Percentiles rank a stretch among this genome's conserved stretches.
Conservation (phyloP, 2,797 vertebrate genomes). For the Nyctalus aviator region DNA sequence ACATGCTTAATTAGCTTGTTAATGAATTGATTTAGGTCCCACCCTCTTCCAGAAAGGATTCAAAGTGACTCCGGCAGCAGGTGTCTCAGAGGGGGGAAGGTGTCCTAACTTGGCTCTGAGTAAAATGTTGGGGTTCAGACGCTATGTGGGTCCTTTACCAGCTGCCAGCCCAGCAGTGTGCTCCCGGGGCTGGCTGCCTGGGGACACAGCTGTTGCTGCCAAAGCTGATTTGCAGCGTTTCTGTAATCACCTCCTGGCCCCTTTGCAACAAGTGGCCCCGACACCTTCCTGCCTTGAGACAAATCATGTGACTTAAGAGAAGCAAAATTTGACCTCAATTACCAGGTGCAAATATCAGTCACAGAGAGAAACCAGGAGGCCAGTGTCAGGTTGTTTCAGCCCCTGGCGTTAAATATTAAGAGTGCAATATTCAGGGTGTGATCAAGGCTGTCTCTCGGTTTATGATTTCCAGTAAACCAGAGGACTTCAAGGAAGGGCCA, state of each 20-base stretch:
- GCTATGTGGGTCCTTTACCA: not conserved
- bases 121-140: not conserved
- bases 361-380: constrained; percentile 68
- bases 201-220: not conserved
- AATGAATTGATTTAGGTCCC: constrained; percentile 20
- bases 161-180: not conserved
- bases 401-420: constrained; percentile 72
- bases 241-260: constrained; percentile 26
- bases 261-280: constrained; percentile 69
- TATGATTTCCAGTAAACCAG: constrained; percentile 82
- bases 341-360: constrained; percentile 72
- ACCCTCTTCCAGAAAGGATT: constrained; percentile 34
- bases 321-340: constrained; percentile 77
- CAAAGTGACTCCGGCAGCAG: not conserved
- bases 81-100: not conserved
- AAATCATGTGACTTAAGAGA: constrained; percentile 81
- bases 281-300: constrained; percentile 72
- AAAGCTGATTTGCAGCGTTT: not conserved
- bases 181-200: not conserved
- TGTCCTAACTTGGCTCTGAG: not conserved
- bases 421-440: constrained; percentile 44
- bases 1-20: constrained; percentile 12
- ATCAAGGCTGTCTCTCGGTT: constrained; percentile 72
- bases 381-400: constrained; percentile 9
- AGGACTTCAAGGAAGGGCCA: constrained; percentile 69